A percentile compares a stretch with the other conserved stretches of the same genome.
Evolutionary conservation across 2,113 vertebrate species (phyloP).

Genomic region (Poeciliopsis turrubarensis): DNA sequence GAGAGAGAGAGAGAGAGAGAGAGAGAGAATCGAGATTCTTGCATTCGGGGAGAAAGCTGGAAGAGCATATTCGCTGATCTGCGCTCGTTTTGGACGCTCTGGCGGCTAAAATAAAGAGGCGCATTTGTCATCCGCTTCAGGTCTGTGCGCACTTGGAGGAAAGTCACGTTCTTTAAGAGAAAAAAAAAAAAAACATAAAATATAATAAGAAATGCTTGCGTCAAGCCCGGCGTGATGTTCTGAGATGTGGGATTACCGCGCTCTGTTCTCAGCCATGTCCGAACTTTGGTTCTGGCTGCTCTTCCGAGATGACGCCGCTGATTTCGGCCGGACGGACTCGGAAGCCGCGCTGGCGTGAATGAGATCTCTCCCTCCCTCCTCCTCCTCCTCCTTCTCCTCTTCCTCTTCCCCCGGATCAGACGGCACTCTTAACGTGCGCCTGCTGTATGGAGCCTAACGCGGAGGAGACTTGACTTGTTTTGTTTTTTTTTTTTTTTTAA

Average conservation of each 20-base stretch:
- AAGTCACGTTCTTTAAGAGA: conserved; percentile 53
- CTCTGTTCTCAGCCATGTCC: conserved; percentile 40
- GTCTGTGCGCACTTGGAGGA: conserved; percentile 68
- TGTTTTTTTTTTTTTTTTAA: not conserved
- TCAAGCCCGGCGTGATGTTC: conserved; percentile 54
- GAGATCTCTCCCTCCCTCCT: conserved; percentile 47
- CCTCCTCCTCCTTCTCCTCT: not conserved
- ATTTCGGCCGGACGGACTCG: conserved; percentile 52
- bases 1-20: not conserved
- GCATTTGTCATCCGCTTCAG: conserved; percentile 50
- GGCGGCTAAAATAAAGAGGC: conserved; percentile 55
- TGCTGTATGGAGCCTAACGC: conserved; percentile 69
- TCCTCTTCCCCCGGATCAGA: not conserved
- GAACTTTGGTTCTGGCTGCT: conserved; percentile 71
- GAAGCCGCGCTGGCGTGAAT: conserved; percentile 72
- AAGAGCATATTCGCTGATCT: conserved; percentile 35
- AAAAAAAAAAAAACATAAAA: not conserved
- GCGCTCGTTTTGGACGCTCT: conserved; percentile 35
- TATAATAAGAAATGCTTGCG: conserved; percentile 48
- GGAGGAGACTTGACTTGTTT: conserved; percentile 74
- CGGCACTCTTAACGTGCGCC: conserved; percentile 14
- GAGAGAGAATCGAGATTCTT: conserved; percentile 17
- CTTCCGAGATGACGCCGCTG: conserved; percentile 65
- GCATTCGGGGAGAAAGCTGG: conserved; percentile 8
- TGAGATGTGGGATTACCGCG: conserved; percentile 57